phyloP scores from a whole-genome alignment of 2,113 vertebrate species.

The Paraplagusia blochii region DNA sequence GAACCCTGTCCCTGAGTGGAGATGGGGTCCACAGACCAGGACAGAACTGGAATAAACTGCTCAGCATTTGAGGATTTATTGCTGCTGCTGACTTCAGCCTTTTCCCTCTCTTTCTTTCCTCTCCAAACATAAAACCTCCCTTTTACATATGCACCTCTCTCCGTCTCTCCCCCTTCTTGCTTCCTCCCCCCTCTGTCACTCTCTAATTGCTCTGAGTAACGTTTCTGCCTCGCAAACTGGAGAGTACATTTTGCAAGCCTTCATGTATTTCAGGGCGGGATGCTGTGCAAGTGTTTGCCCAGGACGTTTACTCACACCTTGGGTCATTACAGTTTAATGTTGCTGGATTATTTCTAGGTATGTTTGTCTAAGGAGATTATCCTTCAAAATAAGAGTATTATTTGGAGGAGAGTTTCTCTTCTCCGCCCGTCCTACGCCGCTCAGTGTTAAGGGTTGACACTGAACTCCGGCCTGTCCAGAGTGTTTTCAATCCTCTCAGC shows the following conservation, averaged over 20 bases:
- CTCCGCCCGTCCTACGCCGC: conserved; percentile 32
- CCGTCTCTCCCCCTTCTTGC: conserved; percentile 30
- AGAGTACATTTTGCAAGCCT: conserved; percentile 52
- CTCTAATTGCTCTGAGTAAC: conserved; percentile 65
- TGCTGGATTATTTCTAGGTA: conserved; percentile 56
- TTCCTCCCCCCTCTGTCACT: background rate
- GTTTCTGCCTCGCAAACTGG: conserved; percentile 48
- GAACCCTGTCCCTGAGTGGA: conserved; percentile 41
- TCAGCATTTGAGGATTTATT: conserved; percentile 66
- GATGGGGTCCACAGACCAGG: conserved; percentile 54
- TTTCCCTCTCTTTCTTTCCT: conserved; percentile 48
- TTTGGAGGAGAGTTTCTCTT: conserved; percentile 47
- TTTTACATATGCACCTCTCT: conserved; percentile 57
- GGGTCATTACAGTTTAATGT: conserved; percentile 65
- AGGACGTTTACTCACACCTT: conserved; percentile 63
- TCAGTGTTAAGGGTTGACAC: conserved; percentile 46
- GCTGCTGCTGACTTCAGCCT: conserved; percentile 66
- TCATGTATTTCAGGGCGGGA: conserved; percentile 59
- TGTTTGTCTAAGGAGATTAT: conserved; percentile 64
- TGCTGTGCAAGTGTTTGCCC: conserved; percentile 55
- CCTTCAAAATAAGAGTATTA: conserved; percentile 35
- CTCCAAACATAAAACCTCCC: conserved; percentile 49
- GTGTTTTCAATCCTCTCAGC: conserved; percentile 61
- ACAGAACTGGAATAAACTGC: conserved; percentile 53
- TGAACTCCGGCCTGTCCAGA: conserved; percentile 51